Conservation (phyloP, 2,113 vertebrate species). For the Phalacrocorax carbo region DNA sequence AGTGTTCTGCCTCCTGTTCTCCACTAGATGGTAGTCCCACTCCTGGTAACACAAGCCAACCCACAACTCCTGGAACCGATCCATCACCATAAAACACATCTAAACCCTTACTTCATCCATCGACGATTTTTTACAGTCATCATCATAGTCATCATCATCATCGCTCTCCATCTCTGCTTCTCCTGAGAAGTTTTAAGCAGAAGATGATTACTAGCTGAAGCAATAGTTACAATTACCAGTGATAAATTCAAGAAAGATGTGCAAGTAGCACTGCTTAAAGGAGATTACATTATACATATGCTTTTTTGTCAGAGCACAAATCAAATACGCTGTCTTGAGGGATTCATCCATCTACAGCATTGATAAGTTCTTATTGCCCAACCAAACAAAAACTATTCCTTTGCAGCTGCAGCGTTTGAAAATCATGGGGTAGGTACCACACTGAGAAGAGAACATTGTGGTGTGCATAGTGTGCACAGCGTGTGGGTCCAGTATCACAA, state of each 20-base stretch:
- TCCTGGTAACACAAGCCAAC: neutral
- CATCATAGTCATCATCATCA: slow-evolving; percentile 92
- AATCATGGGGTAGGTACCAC: neutral
- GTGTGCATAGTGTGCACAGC: rapidly evolving
- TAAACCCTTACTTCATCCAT: slow-evolving; percentile 89
- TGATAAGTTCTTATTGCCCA: neutral
- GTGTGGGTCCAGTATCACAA: neutral
- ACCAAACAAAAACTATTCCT: neutral
- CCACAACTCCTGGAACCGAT: neutral
- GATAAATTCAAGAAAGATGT: neutral
- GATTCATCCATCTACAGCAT: neutral
- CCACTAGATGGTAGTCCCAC: slow-evolving; percentile 72
- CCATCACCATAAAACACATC: neutral
- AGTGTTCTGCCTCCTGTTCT: neutral
- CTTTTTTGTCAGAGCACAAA: neutral
- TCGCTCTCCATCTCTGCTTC: slow-evolving; percentile 95
- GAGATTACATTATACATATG: neutral
- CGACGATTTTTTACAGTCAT: slow-evolving; percentile 96
- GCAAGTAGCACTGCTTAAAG: neutral
- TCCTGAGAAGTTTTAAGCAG: slow-evolving; percentile 75
- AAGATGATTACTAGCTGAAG: neutral
- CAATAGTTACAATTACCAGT: neutral
- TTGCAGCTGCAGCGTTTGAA: neutral
- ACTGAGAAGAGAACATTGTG: neutral
- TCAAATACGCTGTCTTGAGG: neutral